Conservation (phyloP, 2,888 invertebrate genomes). For the Leucophora obtusa region DNA sequence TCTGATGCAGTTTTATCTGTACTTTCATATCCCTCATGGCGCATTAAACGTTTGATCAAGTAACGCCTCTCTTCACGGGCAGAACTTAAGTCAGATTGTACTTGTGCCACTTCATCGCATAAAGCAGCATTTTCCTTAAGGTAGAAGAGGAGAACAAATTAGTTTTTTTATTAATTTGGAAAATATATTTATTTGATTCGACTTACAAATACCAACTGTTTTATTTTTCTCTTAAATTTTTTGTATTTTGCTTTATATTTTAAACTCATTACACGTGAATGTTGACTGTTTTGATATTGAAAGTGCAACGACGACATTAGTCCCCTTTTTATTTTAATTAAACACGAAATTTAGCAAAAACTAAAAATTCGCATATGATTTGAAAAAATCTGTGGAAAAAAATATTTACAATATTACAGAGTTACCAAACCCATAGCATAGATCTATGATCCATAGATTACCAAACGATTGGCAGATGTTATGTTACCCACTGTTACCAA, state of each 20-base stretch:
- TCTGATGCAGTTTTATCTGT: conserved; percentile 37
- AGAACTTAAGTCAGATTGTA: conserved; percentile 88
- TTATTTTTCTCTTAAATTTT: conserved; percentile 68
- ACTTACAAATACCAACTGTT: conserved; percentile 69
- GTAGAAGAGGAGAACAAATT: not conserved
- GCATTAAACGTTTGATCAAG: conserved; percentile 86
- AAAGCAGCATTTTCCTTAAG: conserved; percentile 90
- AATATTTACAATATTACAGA: not conserved
- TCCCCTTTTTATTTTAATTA: not conserved
- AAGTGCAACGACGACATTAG: conserved; percentile 36
- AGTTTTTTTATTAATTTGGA: not conserved
- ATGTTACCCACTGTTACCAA: no score
- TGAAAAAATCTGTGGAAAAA: no score
- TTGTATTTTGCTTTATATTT: conserved; percentile 71
- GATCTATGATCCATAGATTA: no score
- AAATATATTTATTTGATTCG: not conserved
- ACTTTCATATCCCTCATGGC: conserved; percentile 80
- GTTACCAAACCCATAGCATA: not conserved
- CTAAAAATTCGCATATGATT: not conserved
- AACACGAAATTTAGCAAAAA: not conserved
- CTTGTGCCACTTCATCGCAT: conserved; percentile 92
- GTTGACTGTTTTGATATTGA: conserved; percentile 69
- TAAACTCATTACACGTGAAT: conserved; percentile 69
- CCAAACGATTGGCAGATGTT: no score
- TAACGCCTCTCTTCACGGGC: conserved; percentile 91